These are phyloP conservation scores for Hippoglossus stenolepis DNA, from an alignment of 2,113 vertebrate species.

Conservation along the genomic window DNA sequence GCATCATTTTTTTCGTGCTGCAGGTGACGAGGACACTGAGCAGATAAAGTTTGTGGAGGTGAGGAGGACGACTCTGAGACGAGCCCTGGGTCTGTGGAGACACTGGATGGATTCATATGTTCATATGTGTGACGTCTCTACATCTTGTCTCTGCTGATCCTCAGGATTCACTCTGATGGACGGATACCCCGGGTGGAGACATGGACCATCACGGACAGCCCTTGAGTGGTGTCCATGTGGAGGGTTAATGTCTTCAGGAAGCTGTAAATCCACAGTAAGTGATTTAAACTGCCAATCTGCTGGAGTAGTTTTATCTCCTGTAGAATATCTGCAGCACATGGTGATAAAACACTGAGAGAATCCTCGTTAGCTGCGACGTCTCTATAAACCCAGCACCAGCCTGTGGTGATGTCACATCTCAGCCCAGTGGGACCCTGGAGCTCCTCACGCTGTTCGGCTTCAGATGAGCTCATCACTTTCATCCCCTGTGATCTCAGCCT, in stretches of 20 bases:
- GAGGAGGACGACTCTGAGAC: too few relatives aligned
- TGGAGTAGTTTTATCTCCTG: not conserved
- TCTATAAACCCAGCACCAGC: conserved; percentile 12
- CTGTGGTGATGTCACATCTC: conserved; percentile 8
- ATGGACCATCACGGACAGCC: too few relatives aligned
- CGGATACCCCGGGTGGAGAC: too few relatives aligned
- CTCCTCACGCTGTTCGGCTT: conserved; percentile 19
- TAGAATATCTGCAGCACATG: not conserved
- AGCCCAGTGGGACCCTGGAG: conserved; percentile 25
- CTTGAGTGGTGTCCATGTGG: not conserved
- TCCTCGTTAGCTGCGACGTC: conserved; percentile 19
- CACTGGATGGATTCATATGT: too few relatives aligned
- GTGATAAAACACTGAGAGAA: not conserved
- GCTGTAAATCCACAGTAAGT: not conserved
- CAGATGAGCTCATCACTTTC: conserved; percentile 52
- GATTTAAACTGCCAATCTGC: not conserved
- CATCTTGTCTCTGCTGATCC: too few relatives aligned
- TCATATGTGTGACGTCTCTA: too few relatives aligned
- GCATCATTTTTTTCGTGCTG: too few relatives aligned
- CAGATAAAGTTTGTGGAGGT: too few relatives aligned
- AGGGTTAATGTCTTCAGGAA: not conserved
- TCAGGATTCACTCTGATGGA: too few relatives aligned
- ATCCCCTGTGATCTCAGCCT: conserved; percentile 50
- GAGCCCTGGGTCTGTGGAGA: too few relatives aligned
- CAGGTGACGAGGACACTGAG: too few relatives aligned